Evolutionary conservation across 1,140 invertebrate species (phyloP).

Genomic region (Lethocerus indicus): DNA sequence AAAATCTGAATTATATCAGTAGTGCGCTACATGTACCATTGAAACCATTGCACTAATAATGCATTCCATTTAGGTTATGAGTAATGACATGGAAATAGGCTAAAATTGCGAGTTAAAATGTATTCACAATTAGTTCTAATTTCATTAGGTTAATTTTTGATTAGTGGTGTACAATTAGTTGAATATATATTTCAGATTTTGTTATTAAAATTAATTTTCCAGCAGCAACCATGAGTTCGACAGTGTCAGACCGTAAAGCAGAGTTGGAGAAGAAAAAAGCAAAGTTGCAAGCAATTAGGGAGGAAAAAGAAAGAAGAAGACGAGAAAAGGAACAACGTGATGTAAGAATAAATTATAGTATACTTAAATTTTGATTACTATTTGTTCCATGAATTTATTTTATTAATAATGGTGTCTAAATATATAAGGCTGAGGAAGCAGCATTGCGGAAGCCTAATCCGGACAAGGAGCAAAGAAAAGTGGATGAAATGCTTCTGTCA

Average conservation of each 20-base stretch:
- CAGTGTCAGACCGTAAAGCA: conserved; percentile 72
- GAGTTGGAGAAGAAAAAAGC: conserved; percentile 89
- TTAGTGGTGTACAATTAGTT: no score
- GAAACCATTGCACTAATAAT: no score
- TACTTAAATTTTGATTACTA: background rate
- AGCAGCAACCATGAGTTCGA: no score
- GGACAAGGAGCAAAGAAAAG: conserved; percentile 45
- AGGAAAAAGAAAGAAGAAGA: conserved; percentile 74
- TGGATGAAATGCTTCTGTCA: conserved; percentile 71
- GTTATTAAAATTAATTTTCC: no score
- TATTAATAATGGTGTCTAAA: background rate
- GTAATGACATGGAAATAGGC: no score
- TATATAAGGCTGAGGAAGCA: conserved; percentile 47
- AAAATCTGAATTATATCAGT: no score
- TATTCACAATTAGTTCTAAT: no score
- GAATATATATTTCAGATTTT: no score
- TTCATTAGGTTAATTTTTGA: no score
- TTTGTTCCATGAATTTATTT: background rate
- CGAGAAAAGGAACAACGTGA: conserved; percentile 76
- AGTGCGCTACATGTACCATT: no score
- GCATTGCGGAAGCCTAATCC: conserved; percentile 38
- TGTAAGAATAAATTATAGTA: conserved; percentile 25
- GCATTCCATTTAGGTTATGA: no score
- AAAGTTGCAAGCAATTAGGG: conserved; percentile 75
- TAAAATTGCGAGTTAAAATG: no score